Evolutionary conservation across 2,888 invertebrate genomes (phyloP), one percentile per base, ranked within the genome.

Genomic region (Lasioglossum calceatum): DNA sequence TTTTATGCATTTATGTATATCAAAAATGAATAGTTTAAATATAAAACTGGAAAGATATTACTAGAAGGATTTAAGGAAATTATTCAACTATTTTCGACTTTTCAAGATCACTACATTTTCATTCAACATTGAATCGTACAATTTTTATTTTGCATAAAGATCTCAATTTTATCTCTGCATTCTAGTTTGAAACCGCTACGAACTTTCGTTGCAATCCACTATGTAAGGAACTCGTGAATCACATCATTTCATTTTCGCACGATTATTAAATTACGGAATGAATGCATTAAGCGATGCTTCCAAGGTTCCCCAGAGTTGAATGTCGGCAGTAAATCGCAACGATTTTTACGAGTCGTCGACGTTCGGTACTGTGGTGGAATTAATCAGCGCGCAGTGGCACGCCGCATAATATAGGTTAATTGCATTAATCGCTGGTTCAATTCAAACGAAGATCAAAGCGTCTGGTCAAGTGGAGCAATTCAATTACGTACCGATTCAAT

Each of bases 401-500:
- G 82, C 86, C 50, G 77, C 86, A 76, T 88, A 84, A 88, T 86
- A 50, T 90, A 83, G 89, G 91, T 90, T 93, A 93, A 93, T 93
- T 93, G 83, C 85, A 92, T 93, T 93, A 92, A 92, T 92, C 89
- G 90, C 82, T 89, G 91, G 88, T 89, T 92, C 93, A 93, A 94
- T 94, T 94, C 93, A 91, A 92, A 93, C 92, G 91, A 93, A 93
- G 93, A 94, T 94, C 91, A 94, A 94, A 94, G 93, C 92, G 90
- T 92, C 92, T 93, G 92, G 93, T 94, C 94, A 94, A 94, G 92
- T 93, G 93, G 93, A 94, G 92, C 94, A 94, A 94, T 95, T 94
- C 94, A 95, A 95, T 95, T 94, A 94, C 88, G 90, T 89, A 89
- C 91, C 94, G 94, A 94, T 94, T 94, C 93, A 92, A 94, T 92